phyloP scores from a whole-genome alignment of 2,797 vertebrate species.

The Peromyscus nudipes region DNA sequence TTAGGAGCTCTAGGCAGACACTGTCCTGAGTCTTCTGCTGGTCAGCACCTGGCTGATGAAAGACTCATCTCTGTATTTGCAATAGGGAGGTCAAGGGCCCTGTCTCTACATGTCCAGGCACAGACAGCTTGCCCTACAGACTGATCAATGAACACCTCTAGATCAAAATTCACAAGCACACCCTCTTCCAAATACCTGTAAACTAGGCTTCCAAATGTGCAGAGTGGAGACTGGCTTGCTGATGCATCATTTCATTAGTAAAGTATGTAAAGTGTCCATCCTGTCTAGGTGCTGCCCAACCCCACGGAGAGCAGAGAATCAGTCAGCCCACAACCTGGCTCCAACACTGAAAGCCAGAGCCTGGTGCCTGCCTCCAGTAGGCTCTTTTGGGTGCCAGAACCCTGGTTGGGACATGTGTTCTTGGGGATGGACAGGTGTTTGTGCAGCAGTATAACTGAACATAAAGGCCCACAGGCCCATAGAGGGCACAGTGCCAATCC shows the following conservation, averaged over 20 bases:
- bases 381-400: not conserved
- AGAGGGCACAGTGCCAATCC: not conserved
- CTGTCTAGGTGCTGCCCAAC: not conserved
- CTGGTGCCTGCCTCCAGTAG: not conserved
- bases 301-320: not conserved
- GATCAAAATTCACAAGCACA: fast-evolving
- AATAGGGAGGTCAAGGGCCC: not conserved
- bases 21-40: not conserved
- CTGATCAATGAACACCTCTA: not conserved
- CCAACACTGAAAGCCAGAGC: no score
- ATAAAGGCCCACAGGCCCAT: no score
- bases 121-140: not conserved
- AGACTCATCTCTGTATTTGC: not conserved
- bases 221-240: not conserved
- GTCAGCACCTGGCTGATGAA: no score
- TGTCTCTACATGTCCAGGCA: no score
- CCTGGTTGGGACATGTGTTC: not conserved
- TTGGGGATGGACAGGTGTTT: not conserved
- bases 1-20: not conserved
- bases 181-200: not conserved
- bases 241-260: not conserved
- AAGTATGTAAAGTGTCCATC: not conserved
- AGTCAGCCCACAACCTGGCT: not conserved
- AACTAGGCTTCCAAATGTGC: not conserved
- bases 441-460: not conserved